Evolutionary conservation across 2,113 vertebrate species (phyloP).

Genomic region (Tauraco erythrolophus): DNA sequence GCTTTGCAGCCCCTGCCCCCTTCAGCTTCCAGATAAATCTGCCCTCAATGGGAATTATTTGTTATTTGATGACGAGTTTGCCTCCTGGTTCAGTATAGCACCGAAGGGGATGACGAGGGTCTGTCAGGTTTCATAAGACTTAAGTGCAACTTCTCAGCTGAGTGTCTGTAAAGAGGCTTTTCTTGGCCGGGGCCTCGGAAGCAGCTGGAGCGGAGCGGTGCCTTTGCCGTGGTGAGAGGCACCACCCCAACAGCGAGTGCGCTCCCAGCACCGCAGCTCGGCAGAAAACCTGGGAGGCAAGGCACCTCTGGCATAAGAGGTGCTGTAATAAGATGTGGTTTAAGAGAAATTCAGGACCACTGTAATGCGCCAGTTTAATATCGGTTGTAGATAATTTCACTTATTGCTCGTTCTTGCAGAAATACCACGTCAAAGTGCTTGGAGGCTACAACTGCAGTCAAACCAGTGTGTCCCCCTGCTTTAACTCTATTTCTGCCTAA

Average conservation of each 20-base stretch:
- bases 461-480: not conserved
- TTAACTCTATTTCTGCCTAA: not conserved
- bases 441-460: not conserved
- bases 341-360: not conserved
- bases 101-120: not conserved
- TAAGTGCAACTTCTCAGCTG: not conserved
- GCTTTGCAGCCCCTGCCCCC: not conserved
- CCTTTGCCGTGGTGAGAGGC: not conserved
- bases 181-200: not conserved
- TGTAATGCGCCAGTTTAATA: not conserved
- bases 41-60: not conserved
- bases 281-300: not conserved
- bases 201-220: fast-evolving
- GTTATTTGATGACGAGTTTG: not conserved
- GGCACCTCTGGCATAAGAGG: not conserved
- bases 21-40: not conserved
- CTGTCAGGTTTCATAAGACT: not conserved
- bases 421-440: not conserved
- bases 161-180: not conserved
- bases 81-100: not conserved
- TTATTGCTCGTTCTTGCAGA: not conserved
- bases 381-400: not conserved
- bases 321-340: not conserved
- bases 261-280: not conserved
- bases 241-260: fast-evolving